Percentiles rank a stretch among this genome's conserved stretches.
phyloP scores from a whole-genome alignment of 2,888 invertebrate genomes.

The Troides aeacus region DNA sequence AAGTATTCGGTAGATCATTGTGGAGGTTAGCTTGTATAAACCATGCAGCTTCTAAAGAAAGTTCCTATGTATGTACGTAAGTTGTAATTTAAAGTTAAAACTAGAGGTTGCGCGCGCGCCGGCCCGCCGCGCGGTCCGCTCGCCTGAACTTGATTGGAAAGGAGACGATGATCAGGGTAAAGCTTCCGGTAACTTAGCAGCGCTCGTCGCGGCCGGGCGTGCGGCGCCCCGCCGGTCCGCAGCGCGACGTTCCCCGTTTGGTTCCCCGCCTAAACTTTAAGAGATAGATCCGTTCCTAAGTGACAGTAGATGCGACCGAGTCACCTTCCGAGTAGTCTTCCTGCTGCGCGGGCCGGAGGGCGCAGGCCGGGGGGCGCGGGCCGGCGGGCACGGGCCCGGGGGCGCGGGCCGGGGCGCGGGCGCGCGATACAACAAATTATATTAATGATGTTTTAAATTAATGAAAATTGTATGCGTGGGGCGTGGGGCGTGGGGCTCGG shows the following conservation, averaged over 20 bases:
- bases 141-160: conserved; percentile 61
- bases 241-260: conserved; percentile 38
- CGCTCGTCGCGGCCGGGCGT: no score
- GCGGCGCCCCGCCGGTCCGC: no score
- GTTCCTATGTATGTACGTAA: conserved; percentile 81
- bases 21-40: conserved; percentile 80
- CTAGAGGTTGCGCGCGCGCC: conserved; percentile 65
- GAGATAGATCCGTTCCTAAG: conserved; percentile 30
- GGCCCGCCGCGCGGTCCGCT: conserved; percentile 50
- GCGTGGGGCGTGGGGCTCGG: conserved; percentile 45
- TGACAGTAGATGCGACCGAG: conserved; percentile 21
- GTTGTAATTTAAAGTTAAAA: conserved; percentile 74
- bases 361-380: conserved; percentile 50
- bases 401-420: conserved; percentile 53
- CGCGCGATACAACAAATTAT: conserved; percentile 78
- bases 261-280: conserved; percentile 34
- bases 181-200: conserved; percentile 44
- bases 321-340: conserved; percentile 73
- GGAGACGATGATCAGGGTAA: conserved; percentile 70
- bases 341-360: conserved; percentile 54
- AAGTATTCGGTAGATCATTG: conserved; percentile 77
- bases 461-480: conserved; percentile 73
- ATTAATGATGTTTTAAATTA: conserved; percentile 78
- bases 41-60: conserved; percentile 80
- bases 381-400: conserved; percentile 64